Base-by-base conservation (phyloP, 2,797 vertebrate genomes). In the Chiroxiphia lanceolata region DNA sequence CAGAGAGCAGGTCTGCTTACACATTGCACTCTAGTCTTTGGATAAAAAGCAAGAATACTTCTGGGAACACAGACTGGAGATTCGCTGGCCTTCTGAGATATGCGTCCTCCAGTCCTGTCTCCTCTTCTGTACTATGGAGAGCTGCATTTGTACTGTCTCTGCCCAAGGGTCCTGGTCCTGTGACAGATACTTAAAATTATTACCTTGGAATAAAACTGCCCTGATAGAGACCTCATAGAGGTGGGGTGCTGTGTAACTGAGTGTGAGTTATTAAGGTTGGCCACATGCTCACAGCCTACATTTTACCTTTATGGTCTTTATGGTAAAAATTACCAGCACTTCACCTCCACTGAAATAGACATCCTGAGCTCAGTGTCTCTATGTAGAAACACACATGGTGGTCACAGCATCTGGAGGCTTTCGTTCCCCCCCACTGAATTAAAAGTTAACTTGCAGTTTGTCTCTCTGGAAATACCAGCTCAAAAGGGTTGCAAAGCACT, bases 381-480 rank as follows among this genome's bases (percentile, higher is more conserved):
- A 5, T 26, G n/a, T 44, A 31, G 71, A 91, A 69, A 23, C 25
- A 27, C 45, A 77, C 29, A 19, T 1, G 11, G 51, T 47, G 25
- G n/a, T 74, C 82, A 56, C 76, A 67, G 22, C 33, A 26, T 3
- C 1, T 1, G 33, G 40, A 74, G 27, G 40, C 31, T 88, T 63
- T 89, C 7, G 1, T 67, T 83, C 51, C 26, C 12, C 26, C 53
- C 6, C 8, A 14, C 38, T 57, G 57, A 45, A 76, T 74, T 59
- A 34, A 76, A 95, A 90, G 77, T 47, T 94, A 72, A 78, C 83
- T 91, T 90, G 69, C 78, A 87, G 47, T 42, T 91, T 34, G 47
- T 53, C 42, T 48, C 42, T 48, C 70, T 74, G 56, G 54, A 79
- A 90, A 92, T 22, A 57, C 38, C 50, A 81, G 19, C 69, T 90